Evolutionary conservation across 1,140 invertebrate genomes (phyloP), one percentile per base, ranked within the genome.

Genomic region (Cydia strobilella): DNA sequence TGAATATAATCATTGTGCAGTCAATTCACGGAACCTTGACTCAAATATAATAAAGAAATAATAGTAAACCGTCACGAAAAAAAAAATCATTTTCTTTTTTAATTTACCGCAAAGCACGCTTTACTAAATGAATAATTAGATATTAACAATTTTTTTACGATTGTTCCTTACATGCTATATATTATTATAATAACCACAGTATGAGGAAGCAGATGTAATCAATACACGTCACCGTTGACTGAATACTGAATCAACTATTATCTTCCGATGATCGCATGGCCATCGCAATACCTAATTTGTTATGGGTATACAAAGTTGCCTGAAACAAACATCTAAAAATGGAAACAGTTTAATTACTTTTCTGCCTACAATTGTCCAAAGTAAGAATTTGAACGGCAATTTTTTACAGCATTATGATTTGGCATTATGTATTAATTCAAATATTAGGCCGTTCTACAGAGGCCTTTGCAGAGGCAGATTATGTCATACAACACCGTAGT

Each of bases 121-220:
- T 51, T 51, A 51, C 4, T 51, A 51, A 51, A 9, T 39, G 0
- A 35, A 18, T n/a, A 69, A 39, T 35, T n/a, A 18, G 3, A 15
- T 39, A 27, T 31, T 31, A 69, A 15, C 3, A 7, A 42, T 66
- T 39, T 69, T 66, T 65, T 69, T 42, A 42, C n/a, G 65, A 42
- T 18, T 69, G 35, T 18, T 69, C 27, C 27, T 69, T 39, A 69
- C 31, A 69, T 31, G 23, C 63, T 65, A 35, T 65, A 23, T 2
- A n/a, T 2, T 59, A 69, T 69, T 35, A 35, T 69, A 69, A 69
- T 35, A 69, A 69, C 65, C 65, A 69, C 65, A 69, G 31, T 18
- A 39, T 23, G n/a, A 35, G 31, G 65, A 69, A 69, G 27, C 6
- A 27, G 13, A 39, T 69, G 65, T 1, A 10, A 35, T 69, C 65